Evolutionary conservation across 2,113 vertebrate species (phyloP).

Genomic region (Syngnathoides biaculeatus): DNA sequence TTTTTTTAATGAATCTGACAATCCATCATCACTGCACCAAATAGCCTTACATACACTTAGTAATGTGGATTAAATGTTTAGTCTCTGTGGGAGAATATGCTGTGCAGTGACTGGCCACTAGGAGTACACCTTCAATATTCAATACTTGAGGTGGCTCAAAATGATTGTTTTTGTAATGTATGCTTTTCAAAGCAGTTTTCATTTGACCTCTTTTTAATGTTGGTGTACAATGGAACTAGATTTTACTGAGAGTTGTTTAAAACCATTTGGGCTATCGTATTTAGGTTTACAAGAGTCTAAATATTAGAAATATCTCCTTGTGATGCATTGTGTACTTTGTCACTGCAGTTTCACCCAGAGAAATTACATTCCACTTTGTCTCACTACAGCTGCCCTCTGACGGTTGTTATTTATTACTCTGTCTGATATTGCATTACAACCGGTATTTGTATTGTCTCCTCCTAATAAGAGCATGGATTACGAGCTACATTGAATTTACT

Average conservation of each 20-base stretch:
- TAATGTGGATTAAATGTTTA: not conserved
- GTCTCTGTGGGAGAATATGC: not conserved
- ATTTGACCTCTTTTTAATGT: not conserved
- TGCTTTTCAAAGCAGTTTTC: not conserved
- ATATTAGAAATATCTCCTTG: not conserved
- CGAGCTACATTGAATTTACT: slow-evolving; percentile 43
- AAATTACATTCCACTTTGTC: slow-evolving; percentile 3
- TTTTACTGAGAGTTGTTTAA: not conserved
- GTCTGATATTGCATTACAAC: slow-evolving; percentile 55
- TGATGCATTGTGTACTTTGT: not conserved
- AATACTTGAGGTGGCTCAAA: not conserved
- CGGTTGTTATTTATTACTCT: slow-evolving; percentile 48
- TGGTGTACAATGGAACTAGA: not conserved
- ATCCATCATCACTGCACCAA: not conserved
- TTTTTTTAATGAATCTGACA: not conserved
- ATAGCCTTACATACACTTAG: not conserved
- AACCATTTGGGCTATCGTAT: not conserved
- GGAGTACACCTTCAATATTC: not conserved
- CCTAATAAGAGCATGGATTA: slow-evolving; percentile 65
- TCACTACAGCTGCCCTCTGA: slow-evolving; percentile 19
- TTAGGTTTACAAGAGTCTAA: not conserved
- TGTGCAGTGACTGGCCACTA: not conserved
- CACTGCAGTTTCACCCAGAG: slow-evolving; percentile 1
- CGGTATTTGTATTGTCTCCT: slow-evolving; percentile 52
- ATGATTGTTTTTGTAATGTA: not conserved